Base-by-base conservation (phyloP, 2,888 invertebrate species). In the Branchellion lobata region DNA sequence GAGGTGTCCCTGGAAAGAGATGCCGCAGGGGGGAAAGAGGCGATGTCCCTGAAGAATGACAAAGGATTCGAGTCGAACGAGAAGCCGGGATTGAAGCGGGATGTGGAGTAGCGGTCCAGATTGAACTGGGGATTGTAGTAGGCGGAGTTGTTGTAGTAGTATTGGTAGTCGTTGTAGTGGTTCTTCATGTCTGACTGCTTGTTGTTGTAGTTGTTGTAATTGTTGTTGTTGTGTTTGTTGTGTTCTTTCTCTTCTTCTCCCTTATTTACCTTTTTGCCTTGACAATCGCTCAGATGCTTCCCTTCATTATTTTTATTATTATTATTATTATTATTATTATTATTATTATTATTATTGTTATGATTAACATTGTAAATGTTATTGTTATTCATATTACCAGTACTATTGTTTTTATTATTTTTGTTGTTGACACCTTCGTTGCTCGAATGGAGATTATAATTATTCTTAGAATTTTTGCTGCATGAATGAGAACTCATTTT, bases 121-220 rank as follows among this genome's bases (percentile, higher is more conserved):
- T 57, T 57, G 61, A 57, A 57, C 21, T 57, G 61, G 24, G 61
- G 61, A 57, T 57, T 57, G 24, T 57, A 57, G 24, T 57, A 57
- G 18, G 47, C 11, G 24, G 61, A 57, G 24, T 57, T 57, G 61
- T 57, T 57, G 61, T 57, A 57, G 61, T 57, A 57, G 61, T 57
- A 57, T n/a, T 57, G 61, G 61, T 57, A 57, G 24, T 57, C 21
- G 21, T 57, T 24, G 24, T 57, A 57, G 3, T 8, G 61, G 61
- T 57, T 57, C 61, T 57, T 57, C 61, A 57, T 57, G 61, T 57
- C 61, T n/a, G 21, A 18, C 14, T 57, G 61, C n/a, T 57, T 57
- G n/a, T 57, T 18, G 61, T 57, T 24, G 61, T 57, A 18, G 61
- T n/a, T 57, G 61, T 57, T 57, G 61, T 57, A 18, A n/a, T n/a